These are phyloP conservation scores for Diacarnus erythraeanus DNA, from an alignment of 37 sponge, comb jelly and placozoan genomes.

Conservation along the genomic window DNA sequence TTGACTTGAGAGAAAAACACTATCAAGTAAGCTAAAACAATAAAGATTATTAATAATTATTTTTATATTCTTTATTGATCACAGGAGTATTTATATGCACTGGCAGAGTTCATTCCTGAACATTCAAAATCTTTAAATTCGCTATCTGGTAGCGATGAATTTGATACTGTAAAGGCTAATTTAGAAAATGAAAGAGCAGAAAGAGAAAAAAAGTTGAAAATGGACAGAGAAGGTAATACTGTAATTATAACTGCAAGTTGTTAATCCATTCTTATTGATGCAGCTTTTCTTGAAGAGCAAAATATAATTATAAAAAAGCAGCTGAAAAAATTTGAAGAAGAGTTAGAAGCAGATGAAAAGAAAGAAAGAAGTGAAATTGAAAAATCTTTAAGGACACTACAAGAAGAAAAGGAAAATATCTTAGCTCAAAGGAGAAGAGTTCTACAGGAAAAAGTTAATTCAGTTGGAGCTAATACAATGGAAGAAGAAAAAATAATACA, in stretches of 20 bases:
- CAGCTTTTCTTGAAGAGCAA: no score
- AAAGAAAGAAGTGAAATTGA: no score
- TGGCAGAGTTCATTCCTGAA: slow-evolving; percentile 9
- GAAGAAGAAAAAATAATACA: not conserved
- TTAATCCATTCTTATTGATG: not conserved
- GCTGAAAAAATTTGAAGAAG: no score
- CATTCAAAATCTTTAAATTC: not conserved
- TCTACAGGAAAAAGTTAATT: not conserved
- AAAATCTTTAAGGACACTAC: not conserved
- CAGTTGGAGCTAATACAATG: no score
- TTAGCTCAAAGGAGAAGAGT: not conserved
- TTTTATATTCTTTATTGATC: not conserved
- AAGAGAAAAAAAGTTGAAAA: not conserved
- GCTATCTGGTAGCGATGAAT: not conserved
- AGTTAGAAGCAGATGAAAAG: no score
- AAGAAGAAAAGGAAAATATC: slow-evolving; percentile 6
- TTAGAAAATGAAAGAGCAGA: not conserved
- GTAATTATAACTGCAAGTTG: not conserved
- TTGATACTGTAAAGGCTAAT: not conserved
- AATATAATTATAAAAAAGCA: no score
- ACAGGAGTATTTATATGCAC: slow-evolving; percentile 8
- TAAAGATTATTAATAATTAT: not conserved
- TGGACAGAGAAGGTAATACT: slow-evolving; percentile 7
- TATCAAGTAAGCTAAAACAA: no score
- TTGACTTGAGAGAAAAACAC: no score